Percentiles rank a stretch among this genome's conserved stretches.
Conservation (phyloP, 2,888 invertebrate species). For the Bembecia ichneumoniformis region DNA sequence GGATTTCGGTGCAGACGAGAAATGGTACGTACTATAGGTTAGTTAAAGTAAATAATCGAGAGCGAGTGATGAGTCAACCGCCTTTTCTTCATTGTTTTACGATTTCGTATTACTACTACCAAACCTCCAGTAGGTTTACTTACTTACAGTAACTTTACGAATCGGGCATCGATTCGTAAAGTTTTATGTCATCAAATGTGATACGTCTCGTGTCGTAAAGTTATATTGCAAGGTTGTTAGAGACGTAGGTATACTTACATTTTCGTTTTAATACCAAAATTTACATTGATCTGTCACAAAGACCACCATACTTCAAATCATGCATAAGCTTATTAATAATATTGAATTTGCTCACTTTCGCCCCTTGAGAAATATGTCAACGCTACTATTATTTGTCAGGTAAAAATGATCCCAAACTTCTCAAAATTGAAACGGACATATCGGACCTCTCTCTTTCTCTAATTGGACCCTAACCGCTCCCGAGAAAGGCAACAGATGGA, state of each 20-base stretch:
- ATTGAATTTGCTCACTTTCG: conserved; percentile 36
- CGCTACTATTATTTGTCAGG: conserved; percentile 61
- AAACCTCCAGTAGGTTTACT: too few species aligned
- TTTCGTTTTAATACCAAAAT: too few species aligned
- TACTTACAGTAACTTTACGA: too few species aligned
- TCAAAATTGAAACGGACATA: conserved; percentile 33
- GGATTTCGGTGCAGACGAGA: conserved; percentile 54
- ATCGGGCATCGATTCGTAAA: conserved; percentile 50
- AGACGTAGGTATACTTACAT: conserved; percentile 10
- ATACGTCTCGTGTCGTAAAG: conserved; percentile 39
- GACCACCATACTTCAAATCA: too few species aligned
- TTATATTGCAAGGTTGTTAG: neutral
- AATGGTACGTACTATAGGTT: conserved; percentile 44
- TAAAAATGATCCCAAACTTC: conserved; percentile 56
- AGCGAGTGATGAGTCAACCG: conserved; percentile 27
- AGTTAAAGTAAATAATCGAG: too few species aligned
- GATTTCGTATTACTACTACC: conserved; percentile 27
- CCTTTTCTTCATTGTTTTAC: conserved; percentile 50
- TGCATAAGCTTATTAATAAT: conserved; percentile 5
- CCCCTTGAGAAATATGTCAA: conserved; percentile 58
- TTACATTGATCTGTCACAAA: too few species aligned
- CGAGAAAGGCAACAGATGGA: conserved; percentile 40
- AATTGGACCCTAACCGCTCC: conserved; percentile 41
- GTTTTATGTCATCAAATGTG: conserved; percentile 50
- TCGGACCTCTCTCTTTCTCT: conserved; percentile 54